These are phyloP conservation scores for Koerneria pararmatus DNA, from an alignment of 2,888 invertebrate species.

Conservation along the genomic window DNA sequence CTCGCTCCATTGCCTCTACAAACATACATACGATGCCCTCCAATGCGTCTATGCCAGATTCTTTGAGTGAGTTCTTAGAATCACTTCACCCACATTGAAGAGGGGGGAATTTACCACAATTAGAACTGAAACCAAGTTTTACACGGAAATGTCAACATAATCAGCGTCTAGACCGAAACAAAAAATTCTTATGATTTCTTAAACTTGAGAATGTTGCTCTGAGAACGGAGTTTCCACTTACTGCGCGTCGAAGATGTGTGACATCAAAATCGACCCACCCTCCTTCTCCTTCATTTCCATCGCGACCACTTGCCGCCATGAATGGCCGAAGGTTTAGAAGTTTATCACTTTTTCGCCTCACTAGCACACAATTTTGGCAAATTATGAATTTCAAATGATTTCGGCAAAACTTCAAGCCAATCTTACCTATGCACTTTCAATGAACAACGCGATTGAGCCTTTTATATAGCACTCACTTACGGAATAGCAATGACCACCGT, in stretches of 20 bases:
- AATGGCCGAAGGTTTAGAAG: slow-evolving; percentile 40
- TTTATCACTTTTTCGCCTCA: too few species aligned
- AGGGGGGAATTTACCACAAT: too few species aligned
- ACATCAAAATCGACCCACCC: slow-evolving; percentile 31
- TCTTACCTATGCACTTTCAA: slow-evolving; percentile 3
- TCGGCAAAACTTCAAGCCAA: slow-evolving; percentile 17
- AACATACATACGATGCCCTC: slow-evolving; percentile 35
- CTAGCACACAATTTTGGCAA: too few species aligned
- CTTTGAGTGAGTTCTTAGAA: slow-evolving; percentile 28
- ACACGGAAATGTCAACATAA: too few species aligned
- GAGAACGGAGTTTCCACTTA: slow-evolving; percentile 32
- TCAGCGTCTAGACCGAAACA: background rate
- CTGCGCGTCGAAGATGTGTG: slow-evolving; percentile 44
- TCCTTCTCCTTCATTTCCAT: slow-evolving; percentile 40
- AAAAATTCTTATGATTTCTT: background rate
- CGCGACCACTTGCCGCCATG: slow-evolving; percentile 41
- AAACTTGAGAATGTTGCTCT: slow-evolving; percentile 39
- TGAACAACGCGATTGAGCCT: slow-evolving; percentile 5
- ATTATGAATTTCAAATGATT: too few species aligned
- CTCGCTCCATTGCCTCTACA: slow-evolving; percentile 39
- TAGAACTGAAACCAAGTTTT: too few species aligned
- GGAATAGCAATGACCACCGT: too few species aligned
- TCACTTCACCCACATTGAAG: too few species aligned
- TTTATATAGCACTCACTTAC: too few species aligned
- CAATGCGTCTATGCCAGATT: slow-evolving; percentile 34